Base-by-base conservation (phyloP, 2,888 invertebrate species). In the Boloria selene region DNA sequence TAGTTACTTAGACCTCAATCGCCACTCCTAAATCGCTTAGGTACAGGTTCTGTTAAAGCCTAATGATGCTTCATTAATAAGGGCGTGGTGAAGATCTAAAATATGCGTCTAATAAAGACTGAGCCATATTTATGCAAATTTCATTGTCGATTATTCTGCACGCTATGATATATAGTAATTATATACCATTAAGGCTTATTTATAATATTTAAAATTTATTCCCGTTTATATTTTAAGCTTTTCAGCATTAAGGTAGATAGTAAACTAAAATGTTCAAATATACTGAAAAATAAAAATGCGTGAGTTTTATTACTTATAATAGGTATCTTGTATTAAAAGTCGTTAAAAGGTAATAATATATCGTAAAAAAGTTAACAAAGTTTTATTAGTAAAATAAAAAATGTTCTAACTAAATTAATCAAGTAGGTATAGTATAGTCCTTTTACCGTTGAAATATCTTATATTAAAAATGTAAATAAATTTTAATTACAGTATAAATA, bases 11-110 rank as follows among this genome's bases (percentile, higher is more conserved):
- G 31, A 38, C 10, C 31, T 38, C 10, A 49, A 53, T 65, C 26
- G 1, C n/a, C 31, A 18, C 52, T 52, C 7, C 17, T 17, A 45
- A 31, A 65, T 54, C 16, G 22, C 62, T 56, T 22, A 47, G 62
- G 3, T 52, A 17, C 52, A 62, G 22, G 45, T 17, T 54, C 45
- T 44, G 61, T 22, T 31, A 61, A 52, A n/a, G 14, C 49, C 38
- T 63, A 63, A 67, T 62, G 63, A 60, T 54, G 59, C 54, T 54
- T 10, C 63, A 54, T 63, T 64, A 67, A 60, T 65, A 64, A 67
- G 44, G 60, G 67, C 64, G 59, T 44, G 59, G 31, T 14, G 53
- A 60, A 54, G 54, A 26, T 53, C 62, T 62, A 53, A 66, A 61
- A 53, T 66, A 65, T 65, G 50, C 49, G 38, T 60, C 60, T 60